Evolutionary conservation across 2,888 invertebrate species (phyloP).

Genomic region (Scaptomyza reducta): DNA sequence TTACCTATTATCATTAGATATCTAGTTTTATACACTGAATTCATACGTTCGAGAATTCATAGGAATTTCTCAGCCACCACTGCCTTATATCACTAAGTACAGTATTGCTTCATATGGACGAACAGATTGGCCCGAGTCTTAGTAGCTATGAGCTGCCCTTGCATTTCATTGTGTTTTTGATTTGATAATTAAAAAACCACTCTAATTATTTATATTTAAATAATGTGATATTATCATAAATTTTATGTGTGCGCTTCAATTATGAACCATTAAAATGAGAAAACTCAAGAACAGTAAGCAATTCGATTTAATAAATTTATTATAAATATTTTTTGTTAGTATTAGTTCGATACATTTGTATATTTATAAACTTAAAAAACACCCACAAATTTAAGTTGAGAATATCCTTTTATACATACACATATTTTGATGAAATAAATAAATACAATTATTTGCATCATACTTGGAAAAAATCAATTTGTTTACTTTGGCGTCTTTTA

Average conservation of each 20-base stretch:
- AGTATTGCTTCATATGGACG: conserved; percentile 60
- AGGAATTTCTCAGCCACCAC: conserved; percentile 58
- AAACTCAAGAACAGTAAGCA: conserved; percentile 30
- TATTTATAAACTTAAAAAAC: conserved; percentile 29
- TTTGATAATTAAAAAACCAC: conserved; percentile 40
- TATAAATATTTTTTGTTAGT: conserved; percentile 45
- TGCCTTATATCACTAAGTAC: conserved; percentile 73
- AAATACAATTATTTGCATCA: conserved; percentile 22
- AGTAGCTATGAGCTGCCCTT: conserved; percentile 50
- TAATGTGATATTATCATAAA: conserved; percentile 79
- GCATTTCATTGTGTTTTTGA: conserved; percentile 43
- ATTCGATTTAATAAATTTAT: conserved; percentile 32
- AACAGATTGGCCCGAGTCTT: conserved; percentile 44
- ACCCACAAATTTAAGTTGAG: conserved; percentile 38
- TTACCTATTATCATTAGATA: conserved; percentile 11
- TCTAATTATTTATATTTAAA: conserved; percentile 69
- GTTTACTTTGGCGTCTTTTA: background rate
- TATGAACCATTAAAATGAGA: conserved; percentile 19
- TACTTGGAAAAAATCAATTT: background rate
- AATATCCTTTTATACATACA: conserved; percentile 39
- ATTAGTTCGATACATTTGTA: conserved; percentile 41
- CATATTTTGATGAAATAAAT: conserved; percentile 41
- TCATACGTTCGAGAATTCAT: conserved; percentile 39
- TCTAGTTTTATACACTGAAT: conserved; percentile 39
- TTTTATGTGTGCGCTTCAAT: conserved; percentile 52